Evolutionary conservation across 2,797 vertebrate genomes (phyloP), one percentile per base, ranked within the genome.

Genomic region (Lerista edwardsae): DNA sequence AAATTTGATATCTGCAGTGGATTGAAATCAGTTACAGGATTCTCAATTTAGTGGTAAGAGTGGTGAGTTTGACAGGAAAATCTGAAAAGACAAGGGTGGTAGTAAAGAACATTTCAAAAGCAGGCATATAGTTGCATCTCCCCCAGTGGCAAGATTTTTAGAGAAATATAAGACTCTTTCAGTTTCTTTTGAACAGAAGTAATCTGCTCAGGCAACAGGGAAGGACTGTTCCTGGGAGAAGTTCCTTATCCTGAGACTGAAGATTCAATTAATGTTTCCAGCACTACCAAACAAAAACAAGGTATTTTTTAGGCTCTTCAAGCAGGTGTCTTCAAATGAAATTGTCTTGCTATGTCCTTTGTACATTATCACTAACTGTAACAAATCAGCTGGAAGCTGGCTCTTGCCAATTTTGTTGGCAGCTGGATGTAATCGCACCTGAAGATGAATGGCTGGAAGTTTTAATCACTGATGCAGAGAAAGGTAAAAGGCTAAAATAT

Each of bases 351-450:
- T 83, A 72, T 31, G 19, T 78, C 71, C 14, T 36, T 84, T 84
- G 65, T 71, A 1, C 36, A 87, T 65, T 67, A 67, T 88, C 57
- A 84, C 12, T 34, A 62, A 51, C 36, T 59, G 59, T 11, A 78
- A 80, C 23, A 11, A 74, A 84, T 75, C 27, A 25, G 14, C n/a
- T 67, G 1, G 36, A 80, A 86, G 69, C 23, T 29, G 36, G 72
- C 61, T 84, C 57, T 55, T 69, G 59, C 71, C 12, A 1, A 84
- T 23, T 83, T 39, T 25, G 19, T 59, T 72, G 0, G 84, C 78
- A 88, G 91, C 75, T 4, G 11, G 11, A 72, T 61, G 74, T 64
- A 76, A 80, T 85, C n/a, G 2, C 11, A 75, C 19, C 51, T 88
- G 71, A 79, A n/a, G 78, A 82, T 51, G 6, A 69, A 86, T 82